Base-by-base conservation (phyloP, 2,888 invertebrate genomes). In the Dusona sp. region DNA sequence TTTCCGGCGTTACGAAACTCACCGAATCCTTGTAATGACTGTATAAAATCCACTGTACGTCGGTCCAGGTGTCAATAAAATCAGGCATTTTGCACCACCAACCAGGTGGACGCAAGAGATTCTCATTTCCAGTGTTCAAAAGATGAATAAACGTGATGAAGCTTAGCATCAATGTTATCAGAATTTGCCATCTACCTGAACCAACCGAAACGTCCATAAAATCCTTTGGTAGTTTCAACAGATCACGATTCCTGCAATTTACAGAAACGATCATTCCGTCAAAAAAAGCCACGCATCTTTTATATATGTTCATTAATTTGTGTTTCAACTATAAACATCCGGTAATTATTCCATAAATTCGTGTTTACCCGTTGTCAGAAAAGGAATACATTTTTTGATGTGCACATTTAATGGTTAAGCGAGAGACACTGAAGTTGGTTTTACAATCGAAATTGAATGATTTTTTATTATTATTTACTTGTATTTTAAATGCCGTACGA, bases 11-110 rank as follows among this genome's bases (percentile, higher is more conserved):
- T 13, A 4, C 6, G 51, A 29, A 25, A 61, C 87, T 81, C 33
- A 88, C 88, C 45, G 84, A 83, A 65, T 88, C 86, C 13, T 81
- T 74, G 36, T 68, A 79, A 67, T 90, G 90, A 42, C 89, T 90
- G 82, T 88, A 90, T 7, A 86, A 29, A 75, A 90, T 90, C 90
- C 90, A 90, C 51, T 89, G 82, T 3, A 79, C 74, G 48, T 88
- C 83, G 29, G 90, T 88, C 90, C 90, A 90, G 51, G 86, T 61
- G 2, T 65, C 45, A 33, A 90, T 82, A 78, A 83, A 87, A 78
- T 77, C 65, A 11, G 90, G 90, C 79, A 84, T 89, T 75, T 87
- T 79, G 79, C 90, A 90, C 90, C 90, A 90, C 88, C 89, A 88
- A 22, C 90, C 88, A 11, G 87, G 67, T 8, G 86, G 85, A 38